A percentile compares a stretch with the other conserved stretches of the same genome.
Conservation (phyloP, 2,888 invertebrate genomes). For the Apocheima hispidaria region DNA sequence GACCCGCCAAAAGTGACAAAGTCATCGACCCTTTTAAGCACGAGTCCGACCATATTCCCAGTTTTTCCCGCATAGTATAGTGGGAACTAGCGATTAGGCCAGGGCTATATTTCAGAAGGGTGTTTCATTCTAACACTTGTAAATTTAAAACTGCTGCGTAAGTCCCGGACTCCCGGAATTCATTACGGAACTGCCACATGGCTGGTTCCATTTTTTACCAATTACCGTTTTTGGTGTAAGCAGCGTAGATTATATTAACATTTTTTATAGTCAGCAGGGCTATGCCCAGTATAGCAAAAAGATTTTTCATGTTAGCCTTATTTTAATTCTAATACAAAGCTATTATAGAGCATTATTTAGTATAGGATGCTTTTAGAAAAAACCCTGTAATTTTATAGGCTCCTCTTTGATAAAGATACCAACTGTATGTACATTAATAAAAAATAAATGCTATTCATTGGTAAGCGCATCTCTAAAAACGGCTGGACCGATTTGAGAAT, state of each 20-base stretch:
- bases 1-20: constrained; percentile 12
- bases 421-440: no score
- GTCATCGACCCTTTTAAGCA: constrained; percentile 6
- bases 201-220: constrained; percentile 50
- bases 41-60: constrained; percentile 5
- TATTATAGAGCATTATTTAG: no score
- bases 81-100: constrained; percentile 32
- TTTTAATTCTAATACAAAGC: no score
- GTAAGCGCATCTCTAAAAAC: no score
- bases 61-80: constrained; percentile 21
- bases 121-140: constrained; percentile 43
- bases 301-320: neutral
- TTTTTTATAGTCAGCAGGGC: neutral
- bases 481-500: no score
- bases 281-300: constrained; percentile 6
- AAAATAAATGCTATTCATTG: no score
- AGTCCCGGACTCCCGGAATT: constrained; percentile 48
- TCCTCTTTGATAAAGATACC: no score
- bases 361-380: no score
- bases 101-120: constrained; percentile 25
- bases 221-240: constrained; percentile 49
- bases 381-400: no score
- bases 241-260: constrained; percentile 14
- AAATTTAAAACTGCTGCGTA: constrained; percentile 52
- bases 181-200: constrained; percentile 48